Conservation (phyloP, 2,797 vertebrate species). For the Microctenopoma stevenorrisi region DNA sequence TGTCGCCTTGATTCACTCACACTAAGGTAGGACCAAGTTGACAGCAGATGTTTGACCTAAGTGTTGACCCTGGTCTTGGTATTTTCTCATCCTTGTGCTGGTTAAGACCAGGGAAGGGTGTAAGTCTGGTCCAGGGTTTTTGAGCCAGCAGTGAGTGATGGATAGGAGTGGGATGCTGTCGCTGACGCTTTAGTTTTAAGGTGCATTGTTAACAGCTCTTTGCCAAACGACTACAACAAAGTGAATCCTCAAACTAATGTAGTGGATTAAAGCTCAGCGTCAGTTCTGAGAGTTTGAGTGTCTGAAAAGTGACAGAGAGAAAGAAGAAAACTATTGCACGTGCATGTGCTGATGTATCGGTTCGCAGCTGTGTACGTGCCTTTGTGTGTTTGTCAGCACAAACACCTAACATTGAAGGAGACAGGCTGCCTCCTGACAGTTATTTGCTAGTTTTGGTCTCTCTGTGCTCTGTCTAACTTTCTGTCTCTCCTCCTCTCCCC, state of each 20-base stretch:
- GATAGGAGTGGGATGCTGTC: constrained; percentile 73
- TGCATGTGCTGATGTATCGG: constrained; percentile 53
- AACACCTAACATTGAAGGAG: constrained; percentile 82
- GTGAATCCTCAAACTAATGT: constrained; percentile 31
- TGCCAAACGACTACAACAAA: constrained; percentile 61
- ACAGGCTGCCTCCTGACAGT: constrained; percentile 85
- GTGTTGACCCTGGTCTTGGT: constrained; percentile 69
- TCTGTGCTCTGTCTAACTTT: constrained; percentile 75
- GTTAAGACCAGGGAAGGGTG: constrained; percentile 61
- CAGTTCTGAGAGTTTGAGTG: constrained; percentile 53
- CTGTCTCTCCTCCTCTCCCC: constrained; percentile 69
- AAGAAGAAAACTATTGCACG: constrained; percentile 38
- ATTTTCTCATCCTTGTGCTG: constrained; percentile 78
- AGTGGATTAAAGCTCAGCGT: constrained; percentile 44
- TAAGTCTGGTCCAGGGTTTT: constrained; percentile 54
- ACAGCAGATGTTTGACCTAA: constrained; percentile 62
- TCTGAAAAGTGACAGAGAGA: constrained; percentile 58
- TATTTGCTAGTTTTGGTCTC: constrained; percentile 82
- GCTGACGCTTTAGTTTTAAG: constrained; percentile 71
- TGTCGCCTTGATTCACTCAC: constrained; percentile 65
- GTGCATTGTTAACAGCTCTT: constrained; percentile 61
- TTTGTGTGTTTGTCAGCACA: constrained; percentile 77
- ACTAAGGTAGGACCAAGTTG: constrained; percentile 52
- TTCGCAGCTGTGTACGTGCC: constrained; percentile 48
- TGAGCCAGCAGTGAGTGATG: constrained; percentile 56